Base-by-base conservation (phyloP, 2,888 invertebrate species). In the Ommatoiulus sabulosus region DNA sequence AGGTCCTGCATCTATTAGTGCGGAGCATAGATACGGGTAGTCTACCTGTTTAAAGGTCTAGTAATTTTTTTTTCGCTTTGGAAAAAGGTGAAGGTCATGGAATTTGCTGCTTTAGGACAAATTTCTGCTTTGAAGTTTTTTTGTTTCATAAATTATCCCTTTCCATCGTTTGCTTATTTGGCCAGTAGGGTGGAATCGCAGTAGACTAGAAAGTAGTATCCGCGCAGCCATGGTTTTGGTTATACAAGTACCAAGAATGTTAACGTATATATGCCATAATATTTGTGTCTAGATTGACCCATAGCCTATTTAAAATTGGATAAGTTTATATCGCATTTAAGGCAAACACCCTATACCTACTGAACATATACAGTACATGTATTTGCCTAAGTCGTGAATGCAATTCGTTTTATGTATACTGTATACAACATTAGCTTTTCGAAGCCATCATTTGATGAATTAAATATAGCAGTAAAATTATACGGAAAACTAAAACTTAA, bases 31-130 rank as follows among this genome's bases (percentile, higher is more conserved):
- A 72, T 72, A 20, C 24, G 72, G 20, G 20, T 10, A 72, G 3
- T 72, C 72, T 72, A 72, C 72, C 72, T 72, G 24, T 24, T 24
- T 72, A 72, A 24, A 24, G 72, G 72, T 72, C 24, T 72, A 72
- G 72, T 20, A 15, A 20, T 63, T 24, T 72, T 72, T 72, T 72
- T 72, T 63, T 72, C 20, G 24, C 72, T 7, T 20, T 72, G 72
- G 72, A 72, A 72, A 72, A 72, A 72, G 72, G 72, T 72, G 20
- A 72, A 72, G 72, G 72, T 24, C 72, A 72, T 72, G 72, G 72
- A 72, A 72, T 72, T 72, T 72, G 20, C 72, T n/a, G 72, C 72
- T 72, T 72, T 20, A 72, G 72, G 72, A 72, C 72, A 72, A 72
- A 72, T 72, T 72, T 72, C 24, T 52, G 52, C 52, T 72, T 72